These are phyloP conservation scores for Dicaeum eximium DNA, from an alignment of 2,113 vertebrate species.

Conservation along the genomic window DNA sequence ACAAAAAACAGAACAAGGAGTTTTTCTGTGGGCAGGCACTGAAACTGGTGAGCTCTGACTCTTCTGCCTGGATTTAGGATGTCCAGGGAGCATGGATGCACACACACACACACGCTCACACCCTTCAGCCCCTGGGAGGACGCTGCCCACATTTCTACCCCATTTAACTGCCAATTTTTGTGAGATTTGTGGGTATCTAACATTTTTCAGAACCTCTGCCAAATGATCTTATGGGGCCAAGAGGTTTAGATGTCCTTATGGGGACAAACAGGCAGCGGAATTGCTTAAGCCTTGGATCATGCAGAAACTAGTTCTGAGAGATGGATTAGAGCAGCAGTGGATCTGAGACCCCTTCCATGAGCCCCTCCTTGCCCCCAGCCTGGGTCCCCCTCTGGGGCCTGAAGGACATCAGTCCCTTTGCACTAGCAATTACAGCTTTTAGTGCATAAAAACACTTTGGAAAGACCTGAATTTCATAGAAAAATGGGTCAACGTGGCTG, in stretches of 20 bases:
- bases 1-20: not conserved
- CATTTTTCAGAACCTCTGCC: not conserved
- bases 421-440: not conserved
- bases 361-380: not conserved
- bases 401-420: not conserved
- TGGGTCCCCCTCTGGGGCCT: fast-evolving
- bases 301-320: not conserved
- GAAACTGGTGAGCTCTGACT: not conserved
- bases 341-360: not conserved
- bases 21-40: no score
- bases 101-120: no score
- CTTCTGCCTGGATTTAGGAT: not conserved
- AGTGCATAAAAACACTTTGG: not conserved
- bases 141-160: not conserved
- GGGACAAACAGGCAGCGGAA: not conserved
- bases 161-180: not conserved
- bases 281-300: not conserved
- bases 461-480: not conserved
- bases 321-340: not conserved
- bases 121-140: not conserved
- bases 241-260: not conserved
- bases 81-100: not conserved
- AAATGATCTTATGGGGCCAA: fast-evolving
- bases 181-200: not conserved
- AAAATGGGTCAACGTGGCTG: not conserved